Percentiles rank a stretch among this genome's conserved stretches.
Conservation (phyloP, 2,888 invertebrate genomes). For the Amphiduros pacificus region DNA sequence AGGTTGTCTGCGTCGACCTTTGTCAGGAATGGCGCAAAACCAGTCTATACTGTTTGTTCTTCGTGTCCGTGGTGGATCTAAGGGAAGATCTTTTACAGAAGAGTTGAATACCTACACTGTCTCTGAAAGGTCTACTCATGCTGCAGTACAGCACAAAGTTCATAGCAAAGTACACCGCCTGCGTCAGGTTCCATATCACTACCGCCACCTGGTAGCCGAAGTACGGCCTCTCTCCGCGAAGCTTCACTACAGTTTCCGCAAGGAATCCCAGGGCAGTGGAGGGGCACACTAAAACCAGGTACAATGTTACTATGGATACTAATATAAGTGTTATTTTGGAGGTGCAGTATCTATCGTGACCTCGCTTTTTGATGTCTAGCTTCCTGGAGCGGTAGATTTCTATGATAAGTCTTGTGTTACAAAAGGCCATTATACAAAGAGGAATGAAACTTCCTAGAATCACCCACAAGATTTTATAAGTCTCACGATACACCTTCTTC, state of each 20-base stretch:
- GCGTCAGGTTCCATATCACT: slow-evolving; percentile 5
- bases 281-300: slow-evolving; percentile 5
- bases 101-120: neutral
- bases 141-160: slow-evolving; percentile 15
- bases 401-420: slow-evolving; percentile 3
- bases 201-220: slow-evolving; percentile 1
- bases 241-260: slow-evolving; percentile 1
- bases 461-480: slow-evolving; percentile 3
- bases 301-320: slow-evolving; percentile 7
- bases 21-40: too few relatives aligned
- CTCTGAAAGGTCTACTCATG: slow-evolving; percentile 10
- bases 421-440: slow-evolving; percentile 2
- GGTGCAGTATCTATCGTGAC: neutral
- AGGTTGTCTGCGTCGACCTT: too few relatives aligned
- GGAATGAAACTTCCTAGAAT: slow-evolving; percentile 11
- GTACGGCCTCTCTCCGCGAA: neutral
- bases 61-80: neutral
- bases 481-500: neutral
- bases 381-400: slow-evolving; percentile 3
- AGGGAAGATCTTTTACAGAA: neutral
- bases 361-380: neutral
- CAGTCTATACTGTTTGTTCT: neutral
- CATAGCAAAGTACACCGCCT: slow-evolving; percentile 11
- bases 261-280: slow-evolving; percentile 11
- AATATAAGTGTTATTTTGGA: slow-evolving; percentile 14